Evolutionary conservation across 2,888 invertebrate genomes (phyloP).

Genomic region (Lithophane semibrunnea): DNA sequence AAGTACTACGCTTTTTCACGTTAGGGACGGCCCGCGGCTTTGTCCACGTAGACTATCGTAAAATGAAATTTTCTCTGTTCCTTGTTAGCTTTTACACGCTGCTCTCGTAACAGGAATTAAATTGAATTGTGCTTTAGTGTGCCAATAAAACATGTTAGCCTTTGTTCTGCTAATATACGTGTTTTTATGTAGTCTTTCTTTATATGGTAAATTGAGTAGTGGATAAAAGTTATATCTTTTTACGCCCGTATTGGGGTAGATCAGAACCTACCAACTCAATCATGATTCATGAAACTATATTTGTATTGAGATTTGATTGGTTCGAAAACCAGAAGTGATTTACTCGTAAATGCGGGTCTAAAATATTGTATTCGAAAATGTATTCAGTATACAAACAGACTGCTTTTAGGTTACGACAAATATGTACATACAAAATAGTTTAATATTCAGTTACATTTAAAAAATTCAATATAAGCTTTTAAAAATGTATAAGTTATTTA

Average conservation of each 20-base stretch:
- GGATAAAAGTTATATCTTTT: conserved; percentile 11
- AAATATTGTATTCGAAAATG: background rate
- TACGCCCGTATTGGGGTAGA: background rate
- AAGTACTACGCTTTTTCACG: conserved; percentile 37
- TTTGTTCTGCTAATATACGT: conserved; percentile 54
- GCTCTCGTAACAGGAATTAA: conserved; percentile 44
- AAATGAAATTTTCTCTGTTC: conserved; percentile 51
- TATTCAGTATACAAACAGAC: background rate
- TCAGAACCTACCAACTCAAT: background rate
- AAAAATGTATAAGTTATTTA: conserved; percentile 15
- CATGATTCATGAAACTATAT: background rate
- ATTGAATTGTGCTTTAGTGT: conserved; percentile 52
- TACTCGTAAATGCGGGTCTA: background rate
- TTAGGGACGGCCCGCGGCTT: conserved; percentile 35
- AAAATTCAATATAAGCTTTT: background rate
- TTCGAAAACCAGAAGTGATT: background rate
- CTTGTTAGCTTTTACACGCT: conserved; percentile 55
- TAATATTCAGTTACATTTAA: background rate
- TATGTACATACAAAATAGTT: background rate
- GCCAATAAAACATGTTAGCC: conserved; percentile 57
- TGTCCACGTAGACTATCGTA: conserved; percentile 47
- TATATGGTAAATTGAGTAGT: conserved; percentile 20
- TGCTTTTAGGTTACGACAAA: background rate
- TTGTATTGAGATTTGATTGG: background rate
- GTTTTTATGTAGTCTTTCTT: conserved; percentile 19